A percentile compares a stretch with the other conserved stretches of the same genome.
Evolutionary conservation across 1,140 invertebrate species (phyloP).

Genomic region (Bombus difficillimus): DNA sequence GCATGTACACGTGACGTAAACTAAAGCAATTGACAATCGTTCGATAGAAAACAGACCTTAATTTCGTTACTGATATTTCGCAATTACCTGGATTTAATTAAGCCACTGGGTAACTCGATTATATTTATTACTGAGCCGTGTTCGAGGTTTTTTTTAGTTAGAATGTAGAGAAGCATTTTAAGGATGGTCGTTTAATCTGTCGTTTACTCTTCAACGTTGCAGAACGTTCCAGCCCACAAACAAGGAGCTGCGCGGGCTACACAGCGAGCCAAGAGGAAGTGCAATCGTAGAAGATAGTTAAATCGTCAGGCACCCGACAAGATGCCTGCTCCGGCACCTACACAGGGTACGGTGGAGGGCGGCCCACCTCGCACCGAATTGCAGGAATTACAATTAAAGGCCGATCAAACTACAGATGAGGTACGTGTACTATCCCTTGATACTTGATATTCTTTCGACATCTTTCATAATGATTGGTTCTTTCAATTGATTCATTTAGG

Average conservation of each 20-base stretch:
- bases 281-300: constrained; percentile 3
- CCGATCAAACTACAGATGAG: constrained; percentile 95
- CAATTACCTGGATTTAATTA: neutral
- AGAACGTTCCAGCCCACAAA: neutral
- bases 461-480: neutral
- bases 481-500: neutral
- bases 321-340: constrained; percentile 85
- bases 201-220: neutral
- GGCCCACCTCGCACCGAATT: constrained; percentile 92
- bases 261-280: neutral
- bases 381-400: constrained; percentile 94
- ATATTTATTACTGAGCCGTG: no score
- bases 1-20: neutral
- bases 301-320: constrained; percentile 31
- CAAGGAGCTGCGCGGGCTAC: neutral
- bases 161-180: no score
- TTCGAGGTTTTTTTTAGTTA: no score
- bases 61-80: neutral
- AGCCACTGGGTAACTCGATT: neutral
- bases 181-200: neutral
- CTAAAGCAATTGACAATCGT: no score
- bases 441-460: neutral
- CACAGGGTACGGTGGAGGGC: constrained; percentile 83
- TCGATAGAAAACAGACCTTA: neutral
- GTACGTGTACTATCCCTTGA: constrained; percentile 82